phyloP scores from a whole-genome alignment of 1,140 invertebrate species.

The Apocrypta bakeri region DNA sequence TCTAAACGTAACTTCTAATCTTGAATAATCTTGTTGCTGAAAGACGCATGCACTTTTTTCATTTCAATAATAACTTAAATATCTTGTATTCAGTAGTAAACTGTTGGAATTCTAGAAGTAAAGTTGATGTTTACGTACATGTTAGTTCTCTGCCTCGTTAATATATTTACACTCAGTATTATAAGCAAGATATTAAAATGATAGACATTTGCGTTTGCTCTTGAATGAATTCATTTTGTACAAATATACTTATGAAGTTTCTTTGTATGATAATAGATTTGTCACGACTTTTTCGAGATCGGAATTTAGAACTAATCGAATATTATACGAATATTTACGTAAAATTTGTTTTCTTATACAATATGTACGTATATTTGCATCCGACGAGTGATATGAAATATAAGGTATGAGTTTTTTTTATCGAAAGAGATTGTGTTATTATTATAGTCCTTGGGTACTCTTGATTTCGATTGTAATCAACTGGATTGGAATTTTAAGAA shows the following conservation, averaged over 20 bases:
- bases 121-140: conserved; percentile 14
- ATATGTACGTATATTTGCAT: conserved; percentile 26
- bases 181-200: conserved; percentile 30
- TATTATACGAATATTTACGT: conserved; percentile 19
- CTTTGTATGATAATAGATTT: conserved; percentile 16
- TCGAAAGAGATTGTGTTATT: not conserved
- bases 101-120: not conserved
- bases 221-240: not conserved
- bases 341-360: conserved; percentile 23
- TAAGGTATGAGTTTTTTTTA: conserved; percentile 42
- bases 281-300: too few species aligned
- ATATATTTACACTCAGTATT: conserved; percentile 33
- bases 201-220: not conserved
- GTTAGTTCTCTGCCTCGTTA: conserved; percentile 23
- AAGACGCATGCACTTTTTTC: not conserved
- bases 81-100: conserved; percentile 13
- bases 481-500: too few species aligned
- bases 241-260: not conserved
- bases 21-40: not conserved
- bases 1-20: not conserved
- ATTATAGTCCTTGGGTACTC: not conserved
- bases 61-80: not conserved
- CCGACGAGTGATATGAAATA: conserved; percentile 30
- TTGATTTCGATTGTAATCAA: too few species aligned
- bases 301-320: not conserved